These are phyloP conservation scores for Ascidia mentula DNA, from an alignment of 23 tunicate species.

Conservation along the genomic window DNA sequence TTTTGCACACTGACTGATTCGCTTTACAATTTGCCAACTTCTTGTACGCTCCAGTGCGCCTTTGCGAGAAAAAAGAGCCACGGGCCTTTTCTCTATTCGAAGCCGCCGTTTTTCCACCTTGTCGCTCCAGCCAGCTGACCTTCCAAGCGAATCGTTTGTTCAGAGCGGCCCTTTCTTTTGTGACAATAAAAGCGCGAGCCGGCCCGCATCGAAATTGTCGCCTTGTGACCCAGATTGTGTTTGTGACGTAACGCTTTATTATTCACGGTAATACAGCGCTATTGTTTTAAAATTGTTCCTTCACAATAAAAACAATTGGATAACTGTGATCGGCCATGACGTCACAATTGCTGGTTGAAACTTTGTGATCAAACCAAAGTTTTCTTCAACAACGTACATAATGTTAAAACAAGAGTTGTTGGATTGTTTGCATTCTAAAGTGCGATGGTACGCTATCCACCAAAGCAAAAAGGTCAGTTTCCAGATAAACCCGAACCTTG, in stretches of 20 bases:
- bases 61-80: neutral
- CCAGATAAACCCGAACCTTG: slow-evolving; percentile 40
- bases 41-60: slow-evolving; percentile 1
- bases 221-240: slow-evolving; percentile 11
- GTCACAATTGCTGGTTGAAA: neutral
- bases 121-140: neutral
- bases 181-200: neutral
- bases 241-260: slow-evolving; percentile 1
- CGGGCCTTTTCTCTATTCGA: neutral
- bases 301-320: neutral
- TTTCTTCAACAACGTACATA: neutral
- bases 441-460: slow-evolving; percentile 70
- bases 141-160: slow-evolving; percentile 5
- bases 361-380: neutral
- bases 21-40: neutral
- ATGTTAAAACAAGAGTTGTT: slow-evolving; percentile 76
- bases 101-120: slow-evolving; percentile 2
- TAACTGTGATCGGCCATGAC: neutral
- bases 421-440: slow-evolving; percentile 67
- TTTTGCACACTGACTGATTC: slow-evolving; percentile 3
- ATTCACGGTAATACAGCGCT: neutral
- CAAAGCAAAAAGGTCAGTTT: slow-evolving; percentile 68
- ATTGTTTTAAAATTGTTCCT: neutral
- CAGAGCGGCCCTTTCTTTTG: slow-evolving; percentile 2
- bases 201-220: neutral